These are phyloP conservation scores for Caenorhabditis japonica DNA, from an alignment of 2,888 invertebrate species.

Conservation along the genomic window DNA sequence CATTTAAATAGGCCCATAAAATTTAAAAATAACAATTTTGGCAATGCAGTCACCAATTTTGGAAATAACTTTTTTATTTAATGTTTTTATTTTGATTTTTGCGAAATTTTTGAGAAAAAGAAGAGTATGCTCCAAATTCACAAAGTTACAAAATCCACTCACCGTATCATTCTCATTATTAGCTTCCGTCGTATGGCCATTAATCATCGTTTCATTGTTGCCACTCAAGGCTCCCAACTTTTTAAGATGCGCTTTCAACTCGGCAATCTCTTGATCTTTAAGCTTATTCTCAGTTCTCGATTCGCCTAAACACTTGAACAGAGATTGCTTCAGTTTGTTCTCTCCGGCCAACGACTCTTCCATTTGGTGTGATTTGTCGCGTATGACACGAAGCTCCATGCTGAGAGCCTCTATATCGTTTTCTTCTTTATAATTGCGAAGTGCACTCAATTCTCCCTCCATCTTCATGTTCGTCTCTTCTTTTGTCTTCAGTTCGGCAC, in stretches of 20 bases:
- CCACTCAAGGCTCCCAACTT: not conserved
- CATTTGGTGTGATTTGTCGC: conserved; percentile 91
- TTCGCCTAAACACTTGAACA: conserved; percentile 83
- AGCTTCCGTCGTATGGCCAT: conserved; percentile 29
- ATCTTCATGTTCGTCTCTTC: conserved; percentile 82
- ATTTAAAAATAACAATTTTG: no score
- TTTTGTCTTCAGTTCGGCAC: conserved; percentile 50
- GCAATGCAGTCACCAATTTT: no score
- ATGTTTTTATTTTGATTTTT: no score
- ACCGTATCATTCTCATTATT: conserved; percentile 52
- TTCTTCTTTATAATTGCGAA: conserved; percentile 80
- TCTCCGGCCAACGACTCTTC: conserved; percentile 95
- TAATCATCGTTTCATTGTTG: conserved; percentile 29
- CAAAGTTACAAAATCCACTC: no score
- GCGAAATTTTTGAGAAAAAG: no score
- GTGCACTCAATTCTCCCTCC: conserved; percentile 81
- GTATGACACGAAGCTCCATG: conserved; percentile 80
- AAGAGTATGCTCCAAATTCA: no score
- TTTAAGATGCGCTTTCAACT: conserved; percentile 30
- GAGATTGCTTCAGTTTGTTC: conserved; percentile 95
- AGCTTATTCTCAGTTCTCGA: conserved; percentile 51
- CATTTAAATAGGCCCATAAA: no score
- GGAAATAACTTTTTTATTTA: no score
- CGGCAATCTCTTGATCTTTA: conserved; percentile 36
- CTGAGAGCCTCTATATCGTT: conserved; percentile 59